Conservation (phyloP, 2,797 vertebrate genomes). For the Enteromius viviparus region DNA sequence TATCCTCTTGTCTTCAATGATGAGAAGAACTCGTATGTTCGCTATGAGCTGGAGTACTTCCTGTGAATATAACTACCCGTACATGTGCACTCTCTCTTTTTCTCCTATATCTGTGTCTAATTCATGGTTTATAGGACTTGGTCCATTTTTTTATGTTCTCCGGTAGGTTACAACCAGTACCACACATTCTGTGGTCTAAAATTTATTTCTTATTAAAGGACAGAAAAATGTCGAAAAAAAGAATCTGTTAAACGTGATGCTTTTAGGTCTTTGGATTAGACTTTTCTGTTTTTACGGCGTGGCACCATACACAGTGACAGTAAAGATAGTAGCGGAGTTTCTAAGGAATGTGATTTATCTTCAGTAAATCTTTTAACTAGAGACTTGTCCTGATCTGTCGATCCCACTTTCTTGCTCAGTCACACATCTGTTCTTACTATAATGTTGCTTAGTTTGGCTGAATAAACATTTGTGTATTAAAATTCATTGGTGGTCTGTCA, state of each 20-base stretch:
- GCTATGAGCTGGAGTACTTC: constrained; percentile 96
- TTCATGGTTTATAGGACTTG: constrained; percentile 56
- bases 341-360: constrained; percentile 58
- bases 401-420: constrained; percentile 73
- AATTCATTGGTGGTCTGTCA: constrained; percentile 65
- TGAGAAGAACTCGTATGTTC: constrained; percentile 95
- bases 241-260: constrained; percentile 62
- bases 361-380: constrained; percentile 66
- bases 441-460: constrained; percentile 90
- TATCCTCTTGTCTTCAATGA: constrained; percentile 98
- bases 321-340: constrained; percentile 56
- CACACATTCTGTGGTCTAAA: constrained; percentile 43
- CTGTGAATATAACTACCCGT: constrained; percentile 80
- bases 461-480: constrained; percentile 99
- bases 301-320: constrained; percentile 52
- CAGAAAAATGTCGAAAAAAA: constrained; percentile 53
- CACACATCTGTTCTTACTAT: constrained; percentile 88
- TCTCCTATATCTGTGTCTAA: constrained; percentile 12
- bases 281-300: constrained; percentile 53
- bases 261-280: constrained; percentile 62
- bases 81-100: constrained; percentile 48
- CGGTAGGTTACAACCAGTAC: constrained; percentile 54
- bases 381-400: constrained; percentile 51
- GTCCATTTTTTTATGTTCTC: constrained; percentile 59
- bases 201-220: constrained; percentile 60